A percentile compares a stretch with the other conserved stretches of the same genome.
These are phyloP conservation scores for Balaeniceps rex DNA, from an alignment of 2,113 vertebrate genomes.

Conservation along the genomic window DNA sequence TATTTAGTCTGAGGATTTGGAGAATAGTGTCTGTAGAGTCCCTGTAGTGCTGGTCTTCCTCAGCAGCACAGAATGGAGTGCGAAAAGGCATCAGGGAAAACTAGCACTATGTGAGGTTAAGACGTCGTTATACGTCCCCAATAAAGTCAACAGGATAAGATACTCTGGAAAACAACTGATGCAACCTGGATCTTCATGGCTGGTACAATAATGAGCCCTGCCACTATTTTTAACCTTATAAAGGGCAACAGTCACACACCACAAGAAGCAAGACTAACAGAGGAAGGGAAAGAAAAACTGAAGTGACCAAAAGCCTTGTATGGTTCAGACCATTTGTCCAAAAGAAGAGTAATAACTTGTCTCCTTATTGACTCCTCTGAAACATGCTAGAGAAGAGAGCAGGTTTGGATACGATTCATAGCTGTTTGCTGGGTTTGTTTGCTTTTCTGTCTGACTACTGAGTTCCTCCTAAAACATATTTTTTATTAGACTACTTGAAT, in stretches of 20 bases:
- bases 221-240: background rate
- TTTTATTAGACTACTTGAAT: background rate
- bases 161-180: background rate
- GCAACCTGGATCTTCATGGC: background rate
- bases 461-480: background rate
- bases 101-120: background rate
- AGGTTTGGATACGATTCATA: background rate
- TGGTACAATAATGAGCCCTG: background rate
- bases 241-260: background rate
- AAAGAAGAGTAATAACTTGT: background rate
- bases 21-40: background rate
- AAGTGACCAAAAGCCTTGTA: background rate
- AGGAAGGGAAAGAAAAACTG: background rate
- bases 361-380: background rate
- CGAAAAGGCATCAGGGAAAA: background rate
- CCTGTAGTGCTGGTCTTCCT: background rate
- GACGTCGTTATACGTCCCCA: background rate
- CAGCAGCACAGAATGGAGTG: background rate
- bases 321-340: background rate
- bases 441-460: background rate
- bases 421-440: background rate
- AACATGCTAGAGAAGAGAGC: background rate
- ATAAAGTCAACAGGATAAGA: background rate
- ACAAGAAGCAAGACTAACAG: background rate
- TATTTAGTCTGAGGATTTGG: background rate